Evolutionary conservation across 2,113 vertebrate species (phyloP), one percentile per base, ranked within the genome.

Genomic region (Macaca mulatta): DNA sequence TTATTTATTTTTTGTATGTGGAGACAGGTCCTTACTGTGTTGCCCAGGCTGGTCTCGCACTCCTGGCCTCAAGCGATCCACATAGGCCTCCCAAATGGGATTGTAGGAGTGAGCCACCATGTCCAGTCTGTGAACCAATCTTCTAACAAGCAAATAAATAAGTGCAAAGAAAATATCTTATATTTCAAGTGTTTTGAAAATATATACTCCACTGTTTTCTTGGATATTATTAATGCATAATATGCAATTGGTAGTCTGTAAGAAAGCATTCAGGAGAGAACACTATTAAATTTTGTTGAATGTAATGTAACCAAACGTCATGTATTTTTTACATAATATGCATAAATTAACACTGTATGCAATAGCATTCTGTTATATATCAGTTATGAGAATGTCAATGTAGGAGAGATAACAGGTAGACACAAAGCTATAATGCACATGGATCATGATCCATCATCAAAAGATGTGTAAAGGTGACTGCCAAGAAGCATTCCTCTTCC

Each of bases 71-170:
- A 64, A 64, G 61, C 5, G 11, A 64, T 64, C 27, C 61, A 64
- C 27, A 64, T 64, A 64, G 27, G 12, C 52, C 18, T 55, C 52
- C 52, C 52, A 55, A 55, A 20, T 64, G 61, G 30, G 61, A 64
- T 64, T 64, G 32, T 27, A 32, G 12, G 61, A 30, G 61, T 32
- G 12, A 64, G 61, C 61, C 61, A 30, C 61, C 27, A 32, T 64
- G 27, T 64, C 61, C 27, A 64, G 61, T 30, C 61, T 6, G 59
- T 61, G 86, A 82, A 64, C 1, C 50, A 35, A 50, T 91, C 72
- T 89, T 93, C 55, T 1, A 9, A 88, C 88, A 90, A 61, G 43
- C 40, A 69, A 83, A 90, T 14, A 69, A 83, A 90, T 18, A 82
- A 90, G 17, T 16, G 1, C 27, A 50, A 93, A 79, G 32, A 75